Base-by-base conservation (phyloP, 2,888 invertebrate genomes). In the Melinaea menophilus region DNA sequence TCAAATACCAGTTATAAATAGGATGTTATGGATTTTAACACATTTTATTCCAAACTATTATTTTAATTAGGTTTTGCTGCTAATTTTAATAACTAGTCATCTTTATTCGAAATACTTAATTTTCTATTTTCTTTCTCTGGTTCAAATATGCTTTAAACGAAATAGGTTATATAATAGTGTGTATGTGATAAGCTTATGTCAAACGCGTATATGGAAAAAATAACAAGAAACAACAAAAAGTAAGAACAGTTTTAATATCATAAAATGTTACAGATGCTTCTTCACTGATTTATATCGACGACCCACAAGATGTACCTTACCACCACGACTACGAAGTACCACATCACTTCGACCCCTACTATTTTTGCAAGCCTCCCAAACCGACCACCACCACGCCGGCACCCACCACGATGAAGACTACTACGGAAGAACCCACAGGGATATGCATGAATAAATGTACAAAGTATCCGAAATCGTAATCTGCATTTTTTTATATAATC, bases 361-460 rank as follows among this genome's bases (percentile, higher is more conserved):
- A 73, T 35, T 72, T 73, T 59, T 80, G 81, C 62, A 72, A 76
- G 22, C 73, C 74, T 7, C 61, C 68, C 7, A 68, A 72, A 0
- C 73, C 74, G 1, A 71, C 77, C 0, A 71, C 78, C 12, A 78
- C 79, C 0, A 68, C 71, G 2, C 67, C 73, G 5, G 73, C 80
- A 0, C 78, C 82, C 0, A 81, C 81, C 0, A 80, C 76, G 11
- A 71, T 70, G 7, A 65, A 78, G 0, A 76, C 80, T 0, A 81
- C 82, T 0, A 81, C 85, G 0, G 75, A 76, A 65, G 81, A 80
- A 55, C 85, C 86, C 0, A 78, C 79, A 0, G 82, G 76, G 55
- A 86, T 89, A 31, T 89, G 88, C 66, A 76, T 73, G 70, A 81
- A 77, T 47, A 85, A 88, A 69, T 89, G 88, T 69, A 72, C 79